These are phyloP conservation scores for Andrena haemorrhoa DNA, from an alignment of 2,888 invertebrate species.

Conservation along the genomic window DNA sequence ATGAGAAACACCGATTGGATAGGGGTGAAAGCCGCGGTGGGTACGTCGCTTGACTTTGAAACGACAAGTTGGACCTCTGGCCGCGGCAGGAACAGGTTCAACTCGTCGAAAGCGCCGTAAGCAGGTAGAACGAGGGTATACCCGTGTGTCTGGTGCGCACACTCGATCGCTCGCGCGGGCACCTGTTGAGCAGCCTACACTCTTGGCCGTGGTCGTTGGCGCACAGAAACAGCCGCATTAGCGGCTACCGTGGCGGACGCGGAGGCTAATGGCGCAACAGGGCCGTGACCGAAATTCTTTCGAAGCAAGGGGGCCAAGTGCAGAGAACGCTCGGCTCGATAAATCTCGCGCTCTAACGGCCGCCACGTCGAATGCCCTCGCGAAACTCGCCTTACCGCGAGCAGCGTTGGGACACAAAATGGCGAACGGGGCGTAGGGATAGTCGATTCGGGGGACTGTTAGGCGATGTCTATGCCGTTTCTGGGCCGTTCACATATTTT, in stretches of 20 bases:
- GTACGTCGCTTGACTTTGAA: conserved; percentile 48
- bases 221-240: conserved; percentile 41
- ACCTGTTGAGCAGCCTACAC: conserved; percentile 33
- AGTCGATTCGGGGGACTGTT: not conserved
- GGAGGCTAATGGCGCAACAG: conserved; percentile 76
- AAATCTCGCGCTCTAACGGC: conserved; percentile 50
- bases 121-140: conserved; percentile 58
- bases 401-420: not conserved
- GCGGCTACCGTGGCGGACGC: conserved; percentile 61
- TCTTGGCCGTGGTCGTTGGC: conserved; percentile 1
- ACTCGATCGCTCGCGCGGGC: not conserved
- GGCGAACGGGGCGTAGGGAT: not conserved
- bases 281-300: conserved; percentile 83
- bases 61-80: conserved; percentile 61
- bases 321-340: conserved; percentile 71
- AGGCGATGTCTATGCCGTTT: conserved; percentile 11
- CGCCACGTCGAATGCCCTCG: not conserved
- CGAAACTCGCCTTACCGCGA: not conserved
- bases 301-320: conserved; percentile 82
- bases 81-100: conserved; percentile 64
- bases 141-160: conserved; percentile 23
- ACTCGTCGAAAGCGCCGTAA: conserved; percentile 66
- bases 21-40: conserved; percentile 20
- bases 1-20: not conserved
- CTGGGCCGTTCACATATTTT: not conserved